Evolutionary conservation across 2,797 vertebrate genomes (phyloP), one percentile per base, ranked within the genome.

Genomic region (Centroberyx gerrardi): DNA sequence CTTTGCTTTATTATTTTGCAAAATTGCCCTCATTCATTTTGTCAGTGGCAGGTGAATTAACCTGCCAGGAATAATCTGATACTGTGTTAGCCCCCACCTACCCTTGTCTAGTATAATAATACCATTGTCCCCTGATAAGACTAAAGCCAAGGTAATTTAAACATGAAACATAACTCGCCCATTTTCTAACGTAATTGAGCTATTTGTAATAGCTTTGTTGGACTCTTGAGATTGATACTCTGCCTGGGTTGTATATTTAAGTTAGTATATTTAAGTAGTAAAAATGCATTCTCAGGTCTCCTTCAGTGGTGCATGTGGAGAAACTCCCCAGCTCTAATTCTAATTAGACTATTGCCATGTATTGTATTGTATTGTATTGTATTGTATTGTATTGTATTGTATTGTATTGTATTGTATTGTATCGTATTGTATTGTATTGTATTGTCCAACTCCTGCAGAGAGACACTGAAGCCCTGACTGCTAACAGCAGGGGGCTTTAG

Each of bases 11-110:
- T 97, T 96, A 97, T 97, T 97, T 97, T 95, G 94, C 93, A 91
- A 97, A 97, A 98, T 97, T 97, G 94, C 94, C 94, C 94, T 95
- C 96, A 96, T 99, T 97, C 94, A 96, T 98, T 97, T 95, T 91
- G 88, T 91, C 85, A 92, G 93, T 95, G 96, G 95, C 96, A 96
- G 94, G 94, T 95, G 88, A 96, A 97, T 97, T 96, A 96, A 96
- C 95, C 96, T 96, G 94, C 92, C 94, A 95, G 95, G 95, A 94
- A 95, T 97, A 96, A 96, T 95, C 94, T 93, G 82, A 89, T 84
- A 92, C 91, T 94, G 88, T 92, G 95, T 96, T 96, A 95, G 93
- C 93, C 71, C 59, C 74, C 78, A 64, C 78, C 76, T 51, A 72
- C 60, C 53, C 55, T 81, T 88, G 92, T 87, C 94, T 92, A 86